Evolutionary conservation across 2,888 invertebrate genomes (phyloP).

Genomic region (Drosophila koepferae): DNA sequence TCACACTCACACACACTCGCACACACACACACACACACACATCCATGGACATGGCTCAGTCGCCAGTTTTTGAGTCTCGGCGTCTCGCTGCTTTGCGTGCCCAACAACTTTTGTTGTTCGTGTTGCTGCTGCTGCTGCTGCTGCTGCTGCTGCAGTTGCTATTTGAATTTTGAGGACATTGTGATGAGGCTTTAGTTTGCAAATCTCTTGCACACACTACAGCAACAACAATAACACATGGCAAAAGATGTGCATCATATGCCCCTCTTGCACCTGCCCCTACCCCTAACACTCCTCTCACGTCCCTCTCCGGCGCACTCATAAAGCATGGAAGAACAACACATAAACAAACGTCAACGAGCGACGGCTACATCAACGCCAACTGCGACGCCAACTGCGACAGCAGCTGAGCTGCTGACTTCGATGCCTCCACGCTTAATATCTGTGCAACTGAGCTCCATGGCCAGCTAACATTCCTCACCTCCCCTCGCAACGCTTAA

Average conservation of each 20-base stretch:
- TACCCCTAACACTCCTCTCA: not conserved
- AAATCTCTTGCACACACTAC: constrained; percentile 77
- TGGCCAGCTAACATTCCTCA: constrained; percentile 20
- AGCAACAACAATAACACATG: constrained; percentile 27
- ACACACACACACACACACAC: not conserved
- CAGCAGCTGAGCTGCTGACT: constrained; percentile 35
- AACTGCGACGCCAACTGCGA: constrained; percentile 24
- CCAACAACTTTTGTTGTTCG: constrained; percentile 54
- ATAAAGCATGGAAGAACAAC: constrained; percentile 27
- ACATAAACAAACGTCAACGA: constrained; percentile 63
- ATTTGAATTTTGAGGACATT: constrained; percentile 81
- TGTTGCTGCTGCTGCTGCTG: constrained; percentile 37
- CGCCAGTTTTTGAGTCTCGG: constrained; percentile 47
- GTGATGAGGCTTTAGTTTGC: constrained; percentile 82
- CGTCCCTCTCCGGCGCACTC: constrained; percentile 19
- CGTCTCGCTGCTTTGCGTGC: constrained; percentile 58
- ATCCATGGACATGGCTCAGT: constrained; percentile 22
- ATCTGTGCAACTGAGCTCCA: constrained; percentile 31
- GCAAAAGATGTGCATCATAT: constrained; percentile 37
- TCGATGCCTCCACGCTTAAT: constrained; percentile 56
- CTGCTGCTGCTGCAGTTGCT: constrained; percentile 68
- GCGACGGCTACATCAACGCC: constrained; percentile 48
- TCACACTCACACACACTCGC: not conserved
- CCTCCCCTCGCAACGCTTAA: not conserved
- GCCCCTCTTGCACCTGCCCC: not conserved